A percentile compares a stretch with the other conserved stretches of the same genome.
Conservation (phyloP, 2,797 vertebrate species). For the Gouania willdenowi region DNA sequence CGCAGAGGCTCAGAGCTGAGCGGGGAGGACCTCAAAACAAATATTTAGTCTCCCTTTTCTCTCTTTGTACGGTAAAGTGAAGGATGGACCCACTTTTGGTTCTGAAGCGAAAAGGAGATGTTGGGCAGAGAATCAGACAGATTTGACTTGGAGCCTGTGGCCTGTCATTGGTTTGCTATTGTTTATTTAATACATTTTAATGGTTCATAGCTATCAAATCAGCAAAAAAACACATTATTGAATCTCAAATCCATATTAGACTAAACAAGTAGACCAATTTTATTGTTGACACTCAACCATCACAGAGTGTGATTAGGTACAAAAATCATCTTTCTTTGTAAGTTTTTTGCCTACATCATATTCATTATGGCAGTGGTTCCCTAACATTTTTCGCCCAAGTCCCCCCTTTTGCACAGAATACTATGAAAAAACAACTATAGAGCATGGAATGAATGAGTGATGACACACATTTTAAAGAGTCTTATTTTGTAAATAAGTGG, state of each 20-base stretch:
- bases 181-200: no score
- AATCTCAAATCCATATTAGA: background rate
- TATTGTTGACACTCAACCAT: background rate
- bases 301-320: no score
- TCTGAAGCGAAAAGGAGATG: slow-evolving; percentile 17
- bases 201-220: no score
- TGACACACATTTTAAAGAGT: no score
- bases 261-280: background rate
- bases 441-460: no score
- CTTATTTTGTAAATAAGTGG: no score
- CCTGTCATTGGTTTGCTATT: slow-evolving; percentile 3
- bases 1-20: slow-evolving; percentile 62
- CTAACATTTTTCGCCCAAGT: no score
- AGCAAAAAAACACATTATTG: background rate
- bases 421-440: no score
- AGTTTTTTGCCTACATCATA: no score
- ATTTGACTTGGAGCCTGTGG: background rate
- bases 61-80: slow-evolving; percentile 15
- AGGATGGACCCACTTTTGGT: slow-evolving; percentile 43
- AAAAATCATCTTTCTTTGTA: no score
- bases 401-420: no score
- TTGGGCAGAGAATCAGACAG: slow-evolving; percentile 7
- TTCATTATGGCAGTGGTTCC: no score
- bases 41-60: slow-evolving; percentile 63
- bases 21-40: slow-evolving; percentile 64